phyloP scores from a whole-genome alignment of 1,140 invertebrate genomes.

The Triops cancriformis region DNA sequence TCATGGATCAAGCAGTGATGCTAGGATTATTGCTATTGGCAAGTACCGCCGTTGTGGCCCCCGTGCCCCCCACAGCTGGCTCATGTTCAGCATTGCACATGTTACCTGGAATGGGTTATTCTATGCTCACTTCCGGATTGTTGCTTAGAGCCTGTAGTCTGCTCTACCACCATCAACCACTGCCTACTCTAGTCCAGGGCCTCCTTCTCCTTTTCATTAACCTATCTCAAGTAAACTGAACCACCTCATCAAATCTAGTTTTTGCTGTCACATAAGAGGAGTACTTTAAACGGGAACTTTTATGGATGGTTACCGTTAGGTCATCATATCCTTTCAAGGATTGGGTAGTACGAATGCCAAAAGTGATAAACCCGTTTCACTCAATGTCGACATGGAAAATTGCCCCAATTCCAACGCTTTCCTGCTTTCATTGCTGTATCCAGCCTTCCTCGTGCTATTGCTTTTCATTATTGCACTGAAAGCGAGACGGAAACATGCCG shows the following conservation, averaged over 20 bases:
- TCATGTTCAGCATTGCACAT: slow-evolving; percentile 13
- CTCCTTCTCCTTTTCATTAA: background rate
- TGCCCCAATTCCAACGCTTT: background rate
- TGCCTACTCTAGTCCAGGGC: background rate
- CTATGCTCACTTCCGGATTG: slow-evolving; percentile 14
- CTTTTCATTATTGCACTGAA: background rate
- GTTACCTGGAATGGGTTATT: slow-evolving; percentile 17
- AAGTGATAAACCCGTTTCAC: background rate
- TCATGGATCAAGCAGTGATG: slow-evolving; percentile 15
- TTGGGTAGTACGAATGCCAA: slow-evolving; percentile 8
- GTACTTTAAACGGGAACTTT: background rate
- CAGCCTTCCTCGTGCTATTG: background rate
- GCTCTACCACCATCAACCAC: slow-evolving; percentile 8
- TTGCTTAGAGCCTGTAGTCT: slow-evolving; percentile 10
- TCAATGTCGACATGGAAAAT: background rate
- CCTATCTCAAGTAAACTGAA: background rate
- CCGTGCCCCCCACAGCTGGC: slow-evolving; percentile 17
- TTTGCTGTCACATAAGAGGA: background rate
- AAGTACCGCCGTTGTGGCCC: slow-evolving; percentile 1
- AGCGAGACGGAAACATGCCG: background rate
- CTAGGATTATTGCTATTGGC: slow-evolving; percentile 17
- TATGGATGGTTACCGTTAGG: background rate
- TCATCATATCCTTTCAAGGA: slow-evolving; percentile 10
- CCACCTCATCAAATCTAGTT: background rate
- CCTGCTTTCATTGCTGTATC: background rate